Evolutionary conservation across 2,113 vertebrate species (phyloP), one percentile per base, ranked within the genome.

Genomic region (Cryptotis parvus): DNA sequence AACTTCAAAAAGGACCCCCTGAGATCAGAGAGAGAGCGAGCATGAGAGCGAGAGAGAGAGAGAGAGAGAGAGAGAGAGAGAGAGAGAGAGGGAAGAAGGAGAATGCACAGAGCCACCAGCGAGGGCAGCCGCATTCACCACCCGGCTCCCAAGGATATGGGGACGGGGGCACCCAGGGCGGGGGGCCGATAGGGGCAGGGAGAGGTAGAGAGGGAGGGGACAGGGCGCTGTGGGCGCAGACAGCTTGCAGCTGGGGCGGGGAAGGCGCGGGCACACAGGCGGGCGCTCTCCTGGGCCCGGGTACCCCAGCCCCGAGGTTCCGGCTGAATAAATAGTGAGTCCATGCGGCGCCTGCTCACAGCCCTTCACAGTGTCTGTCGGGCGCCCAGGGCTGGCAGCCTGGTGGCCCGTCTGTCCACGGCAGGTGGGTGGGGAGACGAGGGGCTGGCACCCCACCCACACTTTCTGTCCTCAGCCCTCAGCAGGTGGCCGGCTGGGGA

Each of bases 1-100:
- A 95, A 92, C 92, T 97, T 95, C 95, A 97, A 94, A 96, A 96
- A 96, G 90, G 95, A 97, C 96, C 96, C 96, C 96, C 96, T 97
- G 96, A 97, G 96, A 96, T 97, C 95, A 96, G 96, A 94, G 75
- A 96, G 86, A 89, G 55, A 84, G 9, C 74, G 6, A 85, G 12
- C 72, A 1, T 45, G 4, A 83, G 52, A 35, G 31, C 31, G 18
- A n/a, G 73, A 27, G 31, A 52, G 39, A 73, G 29, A 43, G 41
- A 49, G 39, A 24, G 1, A 37, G 33, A 45, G 22, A 22, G 45
- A 14, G 35, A 73, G 52, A 43, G 35, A 1, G 58, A 1, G 61
- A 14, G 8, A 52, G 1, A 18, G 61, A 74, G 37, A 16, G 31
- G 31, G 11, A 45, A 55, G 65, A 15, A 2, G 6, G 70, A 84